phyloP scores from a whole-genome alignment of 1,140 invertebrate genomes.

The Paralvinella palmiformis region DNA sequence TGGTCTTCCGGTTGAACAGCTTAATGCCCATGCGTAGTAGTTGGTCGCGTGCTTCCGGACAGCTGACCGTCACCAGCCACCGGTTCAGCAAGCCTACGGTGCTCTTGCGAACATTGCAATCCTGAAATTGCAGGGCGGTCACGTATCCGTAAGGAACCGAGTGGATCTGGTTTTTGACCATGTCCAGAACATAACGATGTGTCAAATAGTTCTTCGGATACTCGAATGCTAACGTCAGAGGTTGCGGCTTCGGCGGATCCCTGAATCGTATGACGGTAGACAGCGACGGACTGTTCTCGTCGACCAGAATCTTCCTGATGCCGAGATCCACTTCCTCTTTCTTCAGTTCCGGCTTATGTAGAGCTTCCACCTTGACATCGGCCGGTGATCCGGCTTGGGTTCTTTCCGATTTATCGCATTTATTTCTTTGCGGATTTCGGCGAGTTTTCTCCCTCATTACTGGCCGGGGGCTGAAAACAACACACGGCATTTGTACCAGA shows the following conservation, averaged over 20 bases:
- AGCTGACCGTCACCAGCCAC: conserved; percentile 16
- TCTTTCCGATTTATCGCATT: too few relatives aligned
- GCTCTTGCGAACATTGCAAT: background rate
- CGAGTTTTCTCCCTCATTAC: too few relatives aligned
- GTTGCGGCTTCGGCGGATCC: background rate
- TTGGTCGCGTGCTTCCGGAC: background rate
- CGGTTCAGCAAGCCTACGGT: background rate
- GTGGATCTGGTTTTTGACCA: background rate
- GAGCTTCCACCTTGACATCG: too few relatives aligned
- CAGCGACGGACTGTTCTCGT: too few relatives aligned
- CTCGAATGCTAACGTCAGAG: conserved; percentile 9
- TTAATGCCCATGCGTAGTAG: conserved; percentile 3
- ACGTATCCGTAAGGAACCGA: background rate
- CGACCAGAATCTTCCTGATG: too few relatives aligned
- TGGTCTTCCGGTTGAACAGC: conserved; percentile 9
- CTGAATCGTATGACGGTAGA: conserved; percentile 9
- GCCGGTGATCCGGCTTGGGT: too few relatives aligned
- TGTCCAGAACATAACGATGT: conserved; percentile 16
- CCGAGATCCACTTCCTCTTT: too few relatives aligned
- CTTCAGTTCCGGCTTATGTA: too few relatives aligned
- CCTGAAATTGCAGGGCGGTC: background rate
- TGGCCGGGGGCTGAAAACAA: too few relatives aligned
- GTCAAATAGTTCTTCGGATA: conserved; percentile 15
- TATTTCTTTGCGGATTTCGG: too few relatives aligned
- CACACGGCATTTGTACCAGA: too few relatives aligned